Evolutionary conservation across 1,140 invertebrate genomes (phyloP), one percentile per base, ranked within the genome.

Genomic region (Penaeus vannamei): DNA sequence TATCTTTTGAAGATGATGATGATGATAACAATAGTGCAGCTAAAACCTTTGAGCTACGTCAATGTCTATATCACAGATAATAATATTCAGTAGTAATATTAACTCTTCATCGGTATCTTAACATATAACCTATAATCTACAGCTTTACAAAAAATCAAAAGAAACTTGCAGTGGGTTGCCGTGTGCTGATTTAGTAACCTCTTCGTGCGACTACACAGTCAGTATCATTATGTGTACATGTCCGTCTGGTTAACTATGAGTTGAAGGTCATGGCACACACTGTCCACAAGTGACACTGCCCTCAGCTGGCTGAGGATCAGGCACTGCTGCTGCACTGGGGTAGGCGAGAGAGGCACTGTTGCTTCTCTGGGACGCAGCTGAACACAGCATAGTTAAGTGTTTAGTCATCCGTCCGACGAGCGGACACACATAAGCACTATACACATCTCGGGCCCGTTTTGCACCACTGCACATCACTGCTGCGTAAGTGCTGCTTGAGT

Each of bases 51-150:
- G 72, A 89, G 87, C 87, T 84, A 77, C 87, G 60, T 84, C 87
- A 89, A 89, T 83, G 76, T 85, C 84, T 89, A 89, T 89, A 89
- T 89, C 87, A 89, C 87, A 89, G 87, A 89, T 85, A 89, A 89
- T 79, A 89, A 89, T 89, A 88, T 88, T 88, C 81, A 82, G 86
- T 89, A 89, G 64, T 84, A 89, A 89, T 88, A 88, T 82, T 88
- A 76, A 83, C 86, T 88, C 86, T 88, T 88, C 86, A 81, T 89
- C 83, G 87, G 60, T 89, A 60, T 76, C 83, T 84, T 89, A 89
- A 84, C 76, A 84, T 84, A 59, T 84, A 89, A 89, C 82, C 87
- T 89, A 89, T 62, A 84, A 29, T 76, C 87, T 89, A 85, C 29
- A 79, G 61, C 84, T 88, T 88, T 88, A 88, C 80, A 89, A 89